Conservation (phyloP, 2,888 invertebrate species). For the Parnassius smintheus region DNA sequence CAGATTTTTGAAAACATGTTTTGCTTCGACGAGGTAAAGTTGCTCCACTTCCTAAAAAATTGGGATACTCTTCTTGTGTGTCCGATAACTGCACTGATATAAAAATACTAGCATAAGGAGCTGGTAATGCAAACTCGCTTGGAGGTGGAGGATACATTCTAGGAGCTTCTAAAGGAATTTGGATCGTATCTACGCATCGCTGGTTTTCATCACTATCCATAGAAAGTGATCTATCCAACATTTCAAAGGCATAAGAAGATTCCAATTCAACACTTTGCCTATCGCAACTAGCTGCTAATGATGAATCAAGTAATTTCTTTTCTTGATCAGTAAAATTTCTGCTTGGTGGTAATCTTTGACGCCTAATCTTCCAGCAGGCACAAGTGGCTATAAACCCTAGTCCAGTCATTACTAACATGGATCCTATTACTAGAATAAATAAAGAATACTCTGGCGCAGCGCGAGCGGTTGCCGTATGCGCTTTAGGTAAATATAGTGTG, state of each 20-base stretch:
- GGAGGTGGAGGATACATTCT: slow-evolving; percentile 71
- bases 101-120: slow-evolving; percentile 87
- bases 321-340: slow-evolving; percentile 93
- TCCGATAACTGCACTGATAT: slow-evolving; percentile 91
- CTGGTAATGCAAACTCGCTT: slow-evolving; percentile 73
- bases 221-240: slow-evolving; percentile 76
- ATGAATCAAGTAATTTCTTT: slow-evolving; percentile 91
- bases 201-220: slow-evolving; percentile 73
- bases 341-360: slow-evolving; percentile 84
- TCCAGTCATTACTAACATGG: slow-evolving; percentile 84
- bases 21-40: slow-evolving; percentile 76
- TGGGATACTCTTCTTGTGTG: slow-evolving; percentile 88
- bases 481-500: slow-evolving; percentile 72
- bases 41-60: slow-evolving; percentile 82
- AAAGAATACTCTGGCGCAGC: slow-evolving; percentile 87
- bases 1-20: slow-evolving; percentile 81
- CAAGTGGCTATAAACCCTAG: slow-evolving; percentile 79
- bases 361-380: slow-evolving; percentile 84
- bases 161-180: slow-evolving; percentile 81
- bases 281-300: slow-evolving; percentile 83
- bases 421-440: slow-evolving; percentile 86
- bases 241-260: slow-evolving; percentile 74
- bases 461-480: slow-evolving; percentile 88
- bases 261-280: slow-evolving; percentile 84
- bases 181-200: slow-evolving; percentile 80